A percentile compares a stretch with the other conserved stretches of the same genome.
Conservation (phyloP, 2,888 invertebrate genomes). For the Drosophila bunnanda region DNA sequence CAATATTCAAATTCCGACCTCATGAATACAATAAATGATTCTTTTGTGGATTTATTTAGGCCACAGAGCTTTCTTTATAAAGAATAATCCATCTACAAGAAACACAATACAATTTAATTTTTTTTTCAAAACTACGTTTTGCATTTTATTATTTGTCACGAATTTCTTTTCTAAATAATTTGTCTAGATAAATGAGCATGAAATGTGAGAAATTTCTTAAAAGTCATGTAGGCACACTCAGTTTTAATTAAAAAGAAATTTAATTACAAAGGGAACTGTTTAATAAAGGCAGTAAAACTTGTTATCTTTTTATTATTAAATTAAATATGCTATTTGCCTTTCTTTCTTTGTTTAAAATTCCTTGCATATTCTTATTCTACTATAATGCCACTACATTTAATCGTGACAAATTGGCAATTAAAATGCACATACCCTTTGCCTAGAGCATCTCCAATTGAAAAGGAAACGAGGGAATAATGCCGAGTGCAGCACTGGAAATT, state of each 20-base stretch:
- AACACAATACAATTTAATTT: background rate
- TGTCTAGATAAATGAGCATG: no score
- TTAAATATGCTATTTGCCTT: no score
- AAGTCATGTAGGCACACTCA: background rate
- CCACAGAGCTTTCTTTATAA: background rate
- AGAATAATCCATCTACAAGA: background rate
- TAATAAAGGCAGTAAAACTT: background rate
- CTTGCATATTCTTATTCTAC: background rate
- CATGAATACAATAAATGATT: background rate
- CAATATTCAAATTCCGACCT: background rate
- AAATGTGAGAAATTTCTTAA: background rate
- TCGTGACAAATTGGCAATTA: background rate
- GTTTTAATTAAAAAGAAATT: background rate
- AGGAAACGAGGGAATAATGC: conserved; percentile 17
- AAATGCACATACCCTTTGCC: conserved; percentile 3
- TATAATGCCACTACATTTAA: background rate
- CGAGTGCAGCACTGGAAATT: conserved; percentile 47
- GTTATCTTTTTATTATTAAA: background rate
- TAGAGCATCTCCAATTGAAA: background rate
- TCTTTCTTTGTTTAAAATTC: no score
- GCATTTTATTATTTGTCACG: background rate
- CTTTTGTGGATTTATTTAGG: background rate
- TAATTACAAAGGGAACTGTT: background rate
- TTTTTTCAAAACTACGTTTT: background rate
- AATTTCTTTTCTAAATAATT: background rate